These are phyloP conservation scores for Chalcosyrphus nemorum DNA, from an alignment of 2,888 invertebrate species.

Conservation along the genomic window DNA sequence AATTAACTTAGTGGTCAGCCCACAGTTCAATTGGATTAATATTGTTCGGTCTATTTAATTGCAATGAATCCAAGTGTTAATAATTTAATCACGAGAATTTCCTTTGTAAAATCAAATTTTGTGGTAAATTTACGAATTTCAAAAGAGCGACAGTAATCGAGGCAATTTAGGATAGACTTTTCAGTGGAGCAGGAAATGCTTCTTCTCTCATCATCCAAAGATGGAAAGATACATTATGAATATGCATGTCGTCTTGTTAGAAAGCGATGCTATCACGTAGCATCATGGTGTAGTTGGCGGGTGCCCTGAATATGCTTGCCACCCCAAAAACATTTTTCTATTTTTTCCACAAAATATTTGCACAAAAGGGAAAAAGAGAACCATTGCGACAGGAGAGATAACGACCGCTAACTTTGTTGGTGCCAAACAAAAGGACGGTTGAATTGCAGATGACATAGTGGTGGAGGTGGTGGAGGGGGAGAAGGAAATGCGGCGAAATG, in stretches of 20 bases:
- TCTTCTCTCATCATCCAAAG: background rate
- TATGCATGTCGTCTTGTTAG: background rate
- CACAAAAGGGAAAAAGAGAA: background rate
- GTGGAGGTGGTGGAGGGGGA: no score
- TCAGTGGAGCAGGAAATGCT: constrained; percentile 11
- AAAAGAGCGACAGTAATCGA: background rate
- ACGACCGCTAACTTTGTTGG: constrained; percentile 35
- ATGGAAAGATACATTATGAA: background rate
- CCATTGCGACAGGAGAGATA: constrained; percentile 25
- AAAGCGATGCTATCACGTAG: constrained; percentile 1
- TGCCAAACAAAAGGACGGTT: constrained; percentile 16
- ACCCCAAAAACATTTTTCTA: no score
- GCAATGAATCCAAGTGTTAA: constrained; percentile 26
- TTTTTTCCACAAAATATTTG: background rate
- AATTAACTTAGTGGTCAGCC: no score
- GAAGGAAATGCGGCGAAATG: constrained; percentile 5
- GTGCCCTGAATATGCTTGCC: background rate
- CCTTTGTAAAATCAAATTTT: background rate
- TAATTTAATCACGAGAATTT: constrained; percentile 6
- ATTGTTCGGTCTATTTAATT: background rate
- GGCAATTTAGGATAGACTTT: constrained; percentile 13
- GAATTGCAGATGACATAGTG: constrained; percentile 41
- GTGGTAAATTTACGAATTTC: constrained; percentile 8
- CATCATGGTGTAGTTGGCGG: constrained; percentile 1
- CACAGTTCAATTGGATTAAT: background rate